Conservation (phyloP, 1,140 invertebrate genomes). For the Philotrypesis tridentata region DNA sequence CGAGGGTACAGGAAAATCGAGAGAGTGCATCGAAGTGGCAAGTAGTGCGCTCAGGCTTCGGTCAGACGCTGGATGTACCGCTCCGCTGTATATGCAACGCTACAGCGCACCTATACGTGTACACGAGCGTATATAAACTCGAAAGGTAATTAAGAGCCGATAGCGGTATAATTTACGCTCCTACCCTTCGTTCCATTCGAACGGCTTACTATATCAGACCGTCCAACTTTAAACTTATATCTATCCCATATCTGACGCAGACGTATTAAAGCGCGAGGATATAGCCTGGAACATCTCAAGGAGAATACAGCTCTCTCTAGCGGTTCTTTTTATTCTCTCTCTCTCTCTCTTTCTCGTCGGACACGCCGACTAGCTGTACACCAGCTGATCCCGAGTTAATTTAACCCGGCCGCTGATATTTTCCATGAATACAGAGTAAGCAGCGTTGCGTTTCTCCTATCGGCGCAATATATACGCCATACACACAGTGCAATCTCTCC, state of each 20-base stretch:
- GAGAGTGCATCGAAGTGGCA: background rate
- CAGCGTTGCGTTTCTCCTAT: background rate
- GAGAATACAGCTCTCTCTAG: too few relatives aligned
- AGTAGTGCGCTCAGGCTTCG: background rate
- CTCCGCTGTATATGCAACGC: too few relatives aligned
- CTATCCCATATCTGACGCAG: too few relatives aligned
- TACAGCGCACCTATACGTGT: too few relatives aligned
- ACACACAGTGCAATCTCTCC: background rate
- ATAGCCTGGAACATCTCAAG: too few relatives aligned
- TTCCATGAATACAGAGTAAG: constrained; percentile 11
- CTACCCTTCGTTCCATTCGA: background rate
- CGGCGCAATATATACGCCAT: background rate
- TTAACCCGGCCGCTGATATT: constrained; percentile 1
- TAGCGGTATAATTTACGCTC: background rate
- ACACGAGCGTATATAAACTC: background rate
- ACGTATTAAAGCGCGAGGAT: too few relatives aligned
- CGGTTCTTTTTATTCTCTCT: too few relatives aligned
- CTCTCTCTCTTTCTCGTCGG: too few relatives aligned
- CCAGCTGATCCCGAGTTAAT: constrained; percentile 1
- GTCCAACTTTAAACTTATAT: too few relatives aligned
- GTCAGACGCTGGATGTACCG: background rate
- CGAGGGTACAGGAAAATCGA: background rate
- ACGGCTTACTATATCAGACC: background rate
- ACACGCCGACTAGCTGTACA: background rate
- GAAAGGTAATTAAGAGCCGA: background rate